phyloP scores from a whole-genome alignment of 2,888 invertebrate species.

The Ectemnius lituratus region DNA sequence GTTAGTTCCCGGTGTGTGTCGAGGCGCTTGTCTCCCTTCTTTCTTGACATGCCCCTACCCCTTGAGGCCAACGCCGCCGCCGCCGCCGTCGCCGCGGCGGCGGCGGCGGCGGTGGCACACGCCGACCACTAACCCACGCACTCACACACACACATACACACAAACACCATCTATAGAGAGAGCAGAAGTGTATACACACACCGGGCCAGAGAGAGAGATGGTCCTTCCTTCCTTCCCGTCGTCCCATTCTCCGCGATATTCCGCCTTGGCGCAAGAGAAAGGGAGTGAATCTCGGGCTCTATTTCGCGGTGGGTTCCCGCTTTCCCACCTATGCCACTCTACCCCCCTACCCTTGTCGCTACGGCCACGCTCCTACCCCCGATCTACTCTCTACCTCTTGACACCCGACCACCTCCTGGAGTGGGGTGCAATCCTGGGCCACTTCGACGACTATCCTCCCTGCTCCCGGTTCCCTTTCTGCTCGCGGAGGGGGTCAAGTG shows the following conservation, averaged over 20 bases:
- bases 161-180: no score
- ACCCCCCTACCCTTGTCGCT: constrained; percentile 60
- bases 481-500: constrained; percentile 66
- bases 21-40: constrained; percentile 70
- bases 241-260: constrained; percentile 23
- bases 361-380: constrained; percentile 57
- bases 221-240: constrained; percentile 60
- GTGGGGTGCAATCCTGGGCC: constrained; percentile 72
- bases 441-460: constrained; percentile 67
- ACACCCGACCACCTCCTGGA: constrained; percentile 66
- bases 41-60: constrained; percentile 73
- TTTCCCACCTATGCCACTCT: constrained; percentile 69
- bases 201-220: no score
- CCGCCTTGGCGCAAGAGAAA: constrained; percentile 48
- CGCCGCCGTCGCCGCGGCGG: no score
- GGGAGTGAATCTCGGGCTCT: constrained; percentile 57
- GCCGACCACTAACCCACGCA: constrained; percentile 30
- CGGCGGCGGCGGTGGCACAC: no score
- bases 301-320: constrained; percentile 69
- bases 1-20: constrained; percentile 52
- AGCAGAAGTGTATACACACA: no score
- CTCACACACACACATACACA: constrained; percentile 13
- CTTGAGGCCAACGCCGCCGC: constrained; percentile 29
- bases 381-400: constrained; percentile 54
- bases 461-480: constrained; percentile 61